Evolutionary conservation across 1,140 invertebrate species (phyloP), one percentile per base, ranked within the genome.

Genomic region (Danaus plexippus): DNA sequence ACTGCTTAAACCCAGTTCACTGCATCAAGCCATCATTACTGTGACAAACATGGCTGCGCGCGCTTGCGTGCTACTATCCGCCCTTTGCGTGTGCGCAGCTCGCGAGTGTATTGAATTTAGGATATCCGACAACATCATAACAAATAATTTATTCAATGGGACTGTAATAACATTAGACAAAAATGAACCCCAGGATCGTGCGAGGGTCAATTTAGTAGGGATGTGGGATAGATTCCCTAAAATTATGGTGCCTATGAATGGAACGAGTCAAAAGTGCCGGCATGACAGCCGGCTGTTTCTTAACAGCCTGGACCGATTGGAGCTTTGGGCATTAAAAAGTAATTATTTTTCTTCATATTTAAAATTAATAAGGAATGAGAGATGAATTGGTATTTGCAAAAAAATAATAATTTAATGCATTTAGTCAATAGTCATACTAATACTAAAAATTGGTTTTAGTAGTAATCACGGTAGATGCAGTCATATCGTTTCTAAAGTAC

Each of bases 321-420:
- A 90, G 61, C 54, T 89, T 15, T 91, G 90, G 90, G 90, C 90
- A 4, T 54, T 91, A 12, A 88, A 90, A 88, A 91, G 90, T 91
- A 88, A 83, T 52, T 74, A 68, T 64, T 52, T 57, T 57, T 43
- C 50, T 53, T 59, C 54, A 56, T 48, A 49, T n/a, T 47, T 52
- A 32, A 32, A 32, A 32, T 32, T 32, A 6, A 32, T 32, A 6
- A 32, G 2, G 22, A 8, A 32, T 4, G 22, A 6, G 22, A 8
- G 22, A 32, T 32, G 22, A 32, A 32, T 32, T 32, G 22, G 22
- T 3, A 32, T 3, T 4, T 32, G 22, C 22, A 32, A 2, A 32
- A n/a, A 32, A 5, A 32, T 32, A 1, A 8, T 32, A 32, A 32
- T 32, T 32, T 32, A 1, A 32, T 32, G 5, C 22, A 32, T 6